Evolutionary conservation across 2,797 vertebrate genomes (phyloP).

Genomic region (Rhabdomys pumilio): DNA sequence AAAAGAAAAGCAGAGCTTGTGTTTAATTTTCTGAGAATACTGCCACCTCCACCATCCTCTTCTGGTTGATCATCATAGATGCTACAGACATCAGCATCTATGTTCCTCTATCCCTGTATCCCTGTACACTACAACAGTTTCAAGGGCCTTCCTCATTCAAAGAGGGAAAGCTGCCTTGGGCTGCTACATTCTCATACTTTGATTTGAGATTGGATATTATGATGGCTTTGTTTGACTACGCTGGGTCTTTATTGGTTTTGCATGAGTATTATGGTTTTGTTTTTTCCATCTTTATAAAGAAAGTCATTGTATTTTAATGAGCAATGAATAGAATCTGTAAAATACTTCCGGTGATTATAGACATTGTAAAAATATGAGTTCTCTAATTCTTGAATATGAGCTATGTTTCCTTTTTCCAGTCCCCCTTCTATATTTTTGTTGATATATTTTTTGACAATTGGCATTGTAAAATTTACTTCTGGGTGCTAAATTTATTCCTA

Average conservation of each 20-base stretch:
- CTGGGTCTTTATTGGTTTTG: neutral
- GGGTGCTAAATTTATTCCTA: neutral
- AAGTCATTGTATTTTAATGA: neutral
- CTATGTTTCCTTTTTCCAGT: neutral
- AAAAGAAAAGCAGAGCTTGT: neutral
- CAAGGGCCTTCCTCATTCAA: neutral
- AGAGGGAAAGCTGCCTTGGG: neutral
- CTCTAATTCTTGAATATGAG: neutral
- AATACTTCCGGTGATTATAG: neutral
- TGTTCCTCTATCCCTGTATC: neutral
- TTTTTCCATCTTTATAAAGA: neutral
- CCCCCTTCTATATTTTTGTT: neutral
- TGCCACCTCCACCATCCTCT: rapidly evolving
- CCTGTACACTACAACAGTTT: neutral
- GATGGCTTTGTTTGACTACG: neutral
- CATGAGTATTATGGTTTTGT: neutral
- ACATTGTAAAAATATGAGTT: neutral
- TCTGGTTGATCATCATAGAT: neutral
- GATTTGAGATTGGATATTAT: neutral
- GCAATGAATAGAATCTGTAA: neutral
- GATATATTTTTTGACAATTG: neutral
- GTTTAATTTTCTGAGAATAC: neutral
- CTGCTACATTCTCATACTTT: neutral
- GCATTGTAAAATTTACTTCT: neutral
- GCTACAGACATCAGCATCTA: neutral